Percentiles rank a stretch among this genome's conserved stretches.
Evolutionary conservation across 2,888 invertebrate genomes (phyloP).

Genomic region (Herminia tarsipennalis): DNA sequence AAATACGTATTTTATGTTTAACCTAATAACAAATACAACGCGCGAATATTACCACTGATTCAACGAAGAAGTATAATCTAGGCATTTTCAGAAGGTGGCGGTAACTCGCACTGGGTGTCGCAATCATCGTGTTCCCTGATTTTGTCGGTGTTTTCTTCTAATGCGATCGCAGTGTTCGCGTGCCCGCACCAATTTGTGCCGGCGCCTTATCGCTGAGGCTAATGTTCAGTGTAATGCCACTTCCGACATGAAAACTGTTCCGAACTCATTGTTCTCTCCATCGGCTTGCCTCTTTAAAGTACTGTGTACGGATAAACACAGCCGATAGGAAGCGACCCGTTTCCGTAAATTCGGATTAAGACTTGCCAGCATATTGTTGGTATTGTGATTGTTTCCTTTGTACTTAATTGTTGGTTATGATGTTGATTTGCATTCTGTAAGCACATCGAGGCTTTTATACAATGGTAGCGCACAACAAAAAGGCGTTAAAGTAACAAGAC

Average conservation of each 20-base stretch:
- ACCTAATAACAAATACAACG: too few relatives aligned
- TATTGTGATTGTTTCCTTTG: constrained; percentile 35
- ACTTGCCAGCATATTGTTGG: constrained; percentile 36
- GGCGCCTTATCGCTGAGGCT: constrained; percentile 78
- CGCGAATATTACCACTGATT: constrained; percentile 10
- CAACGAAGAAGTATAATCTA: constrained; percentile 21
- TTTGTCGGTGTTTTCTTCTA: constrained; percentile 52
- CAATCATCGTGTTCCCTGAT: constrained; percentile 30
- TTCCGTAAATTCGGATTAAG: constrained; percentile 52
- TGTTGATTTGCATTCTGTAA: constrained; percentile 3
- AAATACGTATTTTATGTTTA: too few relatives aligned
- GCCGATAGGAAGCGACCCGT: constrained; percentile 52
- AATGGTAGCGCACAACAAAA: constrained; percentile 5
- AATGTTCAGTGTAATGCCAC: constrained; percentile 81
- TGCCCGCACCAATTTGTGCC: constrained; percentile 76
- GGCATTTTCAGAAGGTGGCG: constrained; percentile 15
- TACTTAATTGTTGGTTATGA: constrained; percentile 16
- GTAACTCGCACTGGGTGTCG: constrained; percentile 20
- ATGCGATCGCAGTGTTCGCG: constrained; percentile 65
- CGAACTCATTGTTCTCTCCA: constrained; percentile 65
- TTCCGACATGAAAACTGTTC: constrained; percentile 82
- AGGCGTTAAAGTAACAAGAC: constrained; percentile 11
- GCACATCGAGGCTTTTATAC: background rate
- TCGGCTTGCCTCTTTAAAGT: constrained; percentile 55
- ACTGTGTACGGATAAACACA: constrained; percentile 54